Percentiles rank a stretch among this genome's conserved stretches.
phyloP scores from a whole-genome alignment of 1,140 invertebrate genomes.

The Drosophila aff. region DNA sequence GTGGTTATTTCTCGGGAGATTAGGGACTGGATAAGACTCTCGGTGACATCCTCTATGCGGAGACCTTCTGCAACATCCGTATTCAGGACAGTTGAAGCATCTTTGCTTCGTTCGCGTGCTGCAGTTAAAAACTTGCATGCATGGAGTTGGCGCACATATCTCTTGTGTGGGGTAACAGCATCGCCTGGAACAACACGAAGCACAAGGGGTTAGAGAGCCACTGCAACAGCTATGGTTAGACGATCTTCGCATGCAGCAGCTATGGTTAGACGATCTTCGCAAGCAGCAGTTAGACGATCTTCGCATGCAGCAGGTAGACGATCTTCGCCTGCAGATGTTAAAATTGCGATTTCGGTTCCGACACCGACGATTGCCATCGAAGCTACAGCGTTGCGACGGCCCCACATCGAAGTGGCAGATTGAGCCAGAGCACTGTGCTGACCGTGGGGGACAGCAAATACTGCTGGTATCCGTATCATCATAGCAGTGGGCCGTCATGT shows the following conservation, averaged over 20 bases:
- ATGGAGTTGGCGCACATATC: neutral
- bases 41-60: neutral
- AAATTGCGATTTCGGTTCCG: neutral
- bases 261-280: neutral
- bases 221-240: neutral
- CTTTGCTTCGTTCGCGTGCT: neutral
- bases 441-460: neutral
- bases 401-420: neutral
- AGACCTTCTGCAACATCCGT: neutral
- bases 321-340: neutral
- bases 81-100: constrained; percentile 1
- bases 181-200: neutral
- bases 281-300: neutral
- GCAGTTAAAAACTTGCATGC: neutral
- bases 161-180: neutral
- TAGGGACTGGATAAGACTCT: constrained; percentile 7
- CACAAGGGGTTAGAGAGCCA: neutral
- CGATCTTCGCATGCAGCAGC: neutral
- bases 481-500: neutral
- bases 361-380: neutral
- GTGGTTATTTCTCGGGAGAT: neutral
- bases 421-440: neutral
- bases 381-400: neutral
- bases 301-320: too few species aligned
- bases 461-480: neutral